Evolutionary conservation across 2,888 invertebrate species (phyloP), one percentile per base, ranked within the genome.

Genomic region (Volucella inflata): DNA sequence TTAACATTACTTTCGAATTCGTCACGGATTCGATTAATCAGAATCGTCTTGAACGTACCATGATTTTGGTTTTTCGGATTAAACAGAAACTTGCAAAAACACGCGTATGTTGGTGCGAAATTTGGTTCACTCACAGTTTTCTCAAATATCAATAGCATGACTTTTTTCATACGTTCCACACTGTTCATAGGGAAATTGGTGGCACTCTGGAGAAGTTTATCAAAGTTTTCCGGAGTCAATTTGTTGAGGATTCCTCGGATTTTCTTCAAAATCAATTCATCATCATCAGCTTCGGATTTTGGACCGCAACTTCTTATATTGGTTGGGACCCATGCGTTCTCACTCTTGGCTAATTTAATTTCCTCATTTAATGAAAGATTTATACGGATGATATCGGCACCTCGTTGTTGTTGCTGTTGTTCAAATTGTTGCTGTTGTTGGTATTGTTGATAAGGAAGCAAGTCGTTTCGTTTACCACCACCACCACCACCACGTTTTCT

Each of bases 1-100:
- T 91, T 91, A 0, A 91, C 91, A 88, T 91, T 91, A 40, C 89
- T 88, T 38, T 91, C 91, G 55, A 91, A 91, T 59, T 91, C 91
- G 0, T 89, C 89, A 48, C 90, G 90, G 14, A 91, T 90, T 10
- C 91, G 89, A 1, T 88, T 89, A 1, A 91, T 90, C 8, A 91
- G 72, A 0, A 89, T 89, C 12, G 75, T 87, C 55, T 89, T 89
- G 21, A 91, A 91, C 0, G 88, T 83, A 2, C 88, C 88, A 42
- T 90, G 89, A 38, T 89, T 90, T 65, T 90, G 89, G 9, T 90
- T 89, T 76, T 90, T 89, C 12, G 90, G 89, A 67, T 91, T 91
- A 51, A 91, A 91, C 3, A 91, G 87, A 38, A 90, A 90, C 87
- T 91, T 91, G 75, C 91, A 91, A 59, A 91, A 91, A 16, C 90